phyloP scores from a whole-genome alignment of 2,113 vertebrate genomes.

The Camelus bactrianus region DNA sequence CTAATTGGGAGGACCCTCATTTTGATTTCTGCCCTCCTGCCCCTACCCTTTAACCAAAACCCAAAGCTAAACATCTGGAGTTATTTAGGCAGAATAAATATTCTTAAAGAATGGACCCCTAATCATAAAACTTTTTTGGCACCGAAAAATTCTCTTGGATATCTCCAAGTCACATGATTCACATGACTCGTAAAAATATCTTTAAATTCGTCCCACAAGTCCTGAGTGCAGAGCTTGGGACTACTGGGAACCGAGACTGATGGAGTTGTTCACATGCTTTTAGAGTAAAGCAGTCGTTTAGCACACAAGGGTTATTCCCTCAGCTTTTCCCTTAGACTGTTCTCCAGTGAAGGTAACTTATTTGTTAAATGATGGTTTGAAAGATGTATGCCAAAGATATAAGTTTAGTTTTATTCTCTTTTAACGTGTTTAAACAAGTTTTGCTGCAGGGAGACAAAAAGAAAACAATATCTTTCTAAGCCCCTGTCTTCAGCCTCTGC shows the following conservation, averaged over 20 bases:
- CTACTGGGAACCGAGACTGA: not conserved
- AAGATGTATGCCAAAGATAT: not conserved
- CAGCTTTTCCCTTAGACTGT: not conserved
- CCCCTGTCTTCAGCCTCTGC: not conserved
- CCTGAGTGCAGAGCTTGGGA: not conserved
- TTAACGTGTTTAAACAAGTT: constrained; percentile 12
- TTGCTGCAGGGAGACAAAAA: not conserved
- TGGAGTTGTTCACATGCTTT: not conserved
- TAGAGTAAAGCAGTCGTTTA: not conserved
- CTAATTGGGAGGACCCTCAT: not conserved
- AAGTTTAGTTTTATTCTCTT: constrained; percentile 27
- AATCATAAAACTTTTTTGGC: constrained; percentile 61
- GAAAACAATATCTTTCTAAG: not conserved
- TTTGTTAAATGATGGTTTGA: constrained; percentile 27
- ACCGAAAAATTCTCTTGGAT: constrained; percentile 36
- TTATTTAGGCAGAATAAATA: constrained; percentile 56
- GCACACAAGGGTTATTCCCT: not conserved
- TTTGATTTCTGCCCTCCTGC: constrained; percentile 57
- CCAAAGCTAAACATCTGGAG: constrained; percentile 53
- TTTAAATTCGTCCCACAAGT: constrained; percentile 41
- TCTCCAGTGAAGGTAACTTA: not conserved
- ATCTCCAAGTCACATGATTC: constrained; percentile 22
- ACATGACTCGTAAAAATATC: constrained; percentile 37
- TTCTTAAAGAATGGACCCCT: constrained; percentile 50
- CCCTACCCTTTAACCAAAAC: constrained; percentile 46